Conservation (phyloP, 2,797 vertebrate genomes). For the Champsocephalus esox region DNA sequence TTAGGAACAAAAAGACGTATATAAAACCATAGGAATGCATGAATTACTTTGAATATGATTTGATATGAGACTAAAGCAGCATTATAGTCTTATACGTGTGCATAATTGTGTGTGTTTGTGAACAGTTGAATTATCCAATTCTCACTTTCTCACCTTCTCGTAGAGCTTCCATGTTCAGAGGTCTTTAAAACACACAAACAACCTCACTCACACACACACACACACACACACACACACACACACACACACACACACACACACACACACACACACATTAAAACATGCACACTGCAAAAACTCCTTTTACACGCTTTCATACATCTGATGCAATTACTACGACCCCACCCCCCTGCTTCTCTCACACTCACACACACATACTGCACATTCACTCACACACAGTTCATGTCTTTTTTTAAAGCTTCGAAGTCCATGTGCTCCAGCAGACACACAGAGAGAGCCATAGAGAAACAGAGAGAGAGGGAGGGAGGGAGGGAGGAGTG, state of each 20-base stretch:
- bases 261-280: neutral
- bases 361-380: neutral
- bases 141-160: too few species aligned
- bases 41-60: neutral
- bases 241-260: neutral
- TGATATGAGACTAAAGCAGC: neutral
- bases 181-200: too few species aligned
- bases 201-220: neutral
- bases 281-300: neutral
- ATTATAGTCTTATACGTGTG: neutral
- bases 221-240: too few species aligned
- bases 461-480: slow-evolving; percentile 37
- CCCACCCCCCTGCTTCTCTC: slow-evolving; percentile 1
- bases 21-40: neutral
- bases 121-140: slow-evolving; percentile 17
- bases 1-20: neutral
- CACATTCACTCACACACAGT: slow-evolving; percentile 48
- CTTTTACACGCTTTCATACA: slow-evolving; percentile 9
- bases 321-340: slow-evolving; percentile 27
- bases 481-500: slow-evolving; percentile 58
- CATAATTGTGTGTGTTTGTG: neutral
- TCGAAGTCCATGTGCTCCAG: slow-evolving; percentile 57
- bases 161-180: too few species aligned
- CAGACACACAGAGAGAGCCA: slow-evolving; percentile 41
- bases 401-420: slow-evolving; percentile 64